Base-by-base conservation (phyloP, 2,888 invertebrate genomes). In the Sturmia bella region DNA sequence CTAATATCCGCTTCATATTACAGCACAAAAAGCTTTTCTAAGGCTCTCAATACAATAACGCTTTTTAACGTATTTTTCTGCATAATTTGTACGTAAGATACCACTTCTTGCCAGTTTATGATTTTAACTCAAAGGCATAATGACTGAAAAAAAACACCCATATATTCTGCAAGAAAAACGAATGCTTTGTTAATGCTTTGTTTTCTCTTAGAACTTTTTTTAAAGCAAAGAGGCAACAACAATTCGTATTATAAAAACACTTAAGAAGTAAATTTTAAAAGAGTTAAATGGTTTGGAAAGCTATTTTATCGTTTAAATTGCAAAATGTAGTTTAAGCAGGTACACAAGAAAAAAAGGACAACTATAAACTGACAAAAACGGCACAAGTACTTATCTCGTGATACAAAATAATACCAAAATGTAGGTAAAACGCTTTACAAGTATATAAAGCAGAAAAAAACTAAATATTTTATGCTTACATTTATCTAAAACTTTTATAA, bases 271-370 rank as follows among this genome's bases (percentile, higher is more conserved):
- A 80, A 80, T 61, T 80, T 80, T 74, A 50, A 73, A 80, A 74
- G 83, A 80, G 83, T 83, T 83, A 80, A 83, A 83, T 83, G 83
- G 83, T 75, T 83, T 80, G 80, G 83, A 83, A 83, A 80, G 68
- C 56, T 54, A 56, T 56, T 72, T 80, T 69, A 48, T 48, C 48
- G 63, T 69, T 56, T 57, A 12, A 69, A 68, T 74, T 48, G 61
- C 39, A 68, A 61, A 68, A 52, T 15, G 54, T 74, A 54, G 59
- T 68, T 68, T 74, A 48, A 73, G 54, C 54, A 19, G 57, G 12
- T 74, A 63, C 19, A 74, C 74, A 48, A 41, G 68, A 68, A 80
- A 56, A 68, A n/a, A n/a, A n/a, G n/a, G n/a, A n/a, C 19, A 68
- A 48, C 68, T 68, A 54, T 57, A 59, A 45, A 56, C 41, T 21